Percentiles rank a stretch among this genome's conserved stretches.
These are phyloP conservation scores for Agonum fuliginosum DNA, from an alignment of 2,888 invertebrate genomes.

Conservation along the genomic window DNA sequence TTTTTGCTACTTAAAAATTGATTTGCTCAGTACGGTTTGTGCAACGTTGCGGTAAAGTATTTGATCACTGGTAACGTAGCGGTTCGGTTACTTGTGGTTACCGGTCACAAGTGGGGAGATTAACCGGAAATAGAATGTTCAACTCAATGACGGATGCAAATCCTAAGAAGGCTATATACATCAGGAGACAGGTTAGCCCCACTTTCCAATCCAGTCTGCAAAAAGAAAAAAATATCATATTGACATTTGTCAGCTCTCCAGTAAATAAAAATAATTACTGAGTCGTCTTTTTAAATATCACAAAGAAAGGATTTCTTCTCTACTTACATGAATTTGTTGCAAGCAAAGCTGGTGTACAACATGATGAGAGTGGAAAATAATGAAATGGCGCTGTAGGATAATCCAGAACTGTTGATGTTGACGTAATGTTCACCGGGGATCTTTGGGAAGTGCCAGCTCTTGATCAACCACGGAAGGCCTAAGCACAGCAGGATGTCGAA, in stretches of 20 bases:
- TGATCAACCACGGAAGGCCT: slow-evolving; percentile 86
- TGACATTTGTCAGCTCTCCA: no score
- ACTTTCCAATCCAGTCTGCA: slow-evolving; percentile 80
- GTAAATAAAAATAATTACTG: neutral
- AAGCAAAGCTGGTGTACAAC: slow-evolving; percentile 79
- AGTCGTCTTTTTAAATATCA: neutral
- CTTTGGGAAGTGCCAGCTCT: slow-evolving; percentile 78
- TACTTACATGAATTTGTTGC: slow-evolving; percentile 78
- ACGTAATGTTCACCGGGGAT: slow-evolving; percentile 77
- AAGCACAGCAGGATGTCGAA: slow-evolving; percentile 87
- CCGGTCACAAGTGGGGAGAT: slow-evolving; percentile 79
- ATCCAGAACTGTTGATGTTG: slow-evolving; percentile 83
- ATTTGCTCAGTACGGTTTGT: slow-evolving; percentile 2
- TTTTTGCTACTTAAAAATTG: slow-evolving; percentile 15
- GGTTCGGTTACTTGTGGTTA: slow-evolving; percentile 21
- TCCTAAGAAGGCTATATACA: slow-evolving; percentile 81
- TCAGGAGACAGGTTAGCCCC: slow-evolving; percentile 79
- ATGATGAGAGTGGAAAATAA: slow-evolving; percentile 83
- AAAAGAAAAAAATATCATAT: no score
- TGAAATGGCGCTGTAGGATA: slow-evolving; percentile 85
- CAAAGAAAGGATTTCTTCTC: neutral
- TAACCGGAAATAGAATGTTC: slow-evolving; percentile 85
- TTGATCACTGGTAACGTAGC: neutral
- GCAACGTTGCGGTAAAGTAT: neutral
- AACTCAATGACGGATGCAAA: slow-evolving; percentile 85